Percentiles rank a stretch among this genome's conserved stretches.
phyloP scores from a whole-genome alignment of 2,113 vertebrate genomes.

The Tragulus kanchil region DNA sequence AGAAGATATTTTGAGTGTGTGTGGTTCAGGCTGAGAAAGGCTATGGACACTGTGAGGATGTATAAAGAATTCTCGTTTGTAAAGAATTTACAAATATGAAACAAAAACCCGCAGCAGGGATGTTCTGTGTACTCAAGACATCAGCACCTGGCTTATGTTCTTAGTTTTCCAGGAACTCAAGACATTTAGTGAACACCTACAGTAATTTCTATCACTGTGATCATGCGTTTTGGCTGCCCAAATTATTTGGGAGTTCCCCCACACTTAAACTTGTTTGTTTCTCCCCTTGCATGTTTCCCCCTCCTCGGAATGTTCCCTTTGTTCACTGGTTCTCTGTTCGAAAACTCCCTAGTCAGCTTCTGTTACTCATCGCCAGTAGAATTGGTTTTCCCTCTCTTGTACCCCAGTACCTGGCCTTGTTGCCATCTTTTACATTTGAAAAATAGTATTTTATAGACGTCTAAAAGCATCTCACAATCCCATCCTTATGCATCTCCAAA shows the following conservation, averaged over 20 bases:
- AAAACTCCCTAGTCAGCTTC: not conserved
- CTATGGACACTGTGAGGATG: not conserved
- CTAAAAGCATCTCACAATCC: not conserved
- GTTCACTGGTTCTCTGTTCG: not conserved
- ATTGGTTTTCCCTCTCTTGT: not conserved
- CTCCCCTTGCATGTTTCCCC: not conserved
- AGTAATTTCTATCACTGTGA: not conserved
- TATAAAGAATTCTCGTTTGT: not conserved
- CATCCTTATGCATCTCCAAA: not conserved
- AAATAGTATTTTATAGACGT: not conserved
- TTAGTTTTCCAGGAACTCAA: not conserved
- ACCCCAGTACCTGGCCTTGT: not conserved
- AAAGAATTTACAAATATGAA: not conserved
- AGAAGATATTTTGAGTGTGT: not conserved
- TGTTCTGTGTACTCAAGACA: constrained; percentile 8
- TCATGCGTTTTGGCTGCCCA: not conserved
- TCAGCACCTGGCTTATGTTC: not conserved
- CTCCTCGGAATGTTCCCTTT: not conserved
- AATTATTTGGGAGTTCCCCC: not conserved
- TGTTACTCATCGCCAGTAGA: not conserved
- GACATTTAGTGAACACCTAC: not conserved
- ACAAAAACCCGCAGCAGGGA: not conserved
- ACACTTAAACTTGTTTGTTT: not conserved
- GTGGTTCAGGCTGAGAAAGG: not conserved
- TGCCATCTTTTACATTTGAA: not conserved